Conservation (phyloP, 2,797 vertebrate species). For the Gymnocypris eckloni region DNA sequence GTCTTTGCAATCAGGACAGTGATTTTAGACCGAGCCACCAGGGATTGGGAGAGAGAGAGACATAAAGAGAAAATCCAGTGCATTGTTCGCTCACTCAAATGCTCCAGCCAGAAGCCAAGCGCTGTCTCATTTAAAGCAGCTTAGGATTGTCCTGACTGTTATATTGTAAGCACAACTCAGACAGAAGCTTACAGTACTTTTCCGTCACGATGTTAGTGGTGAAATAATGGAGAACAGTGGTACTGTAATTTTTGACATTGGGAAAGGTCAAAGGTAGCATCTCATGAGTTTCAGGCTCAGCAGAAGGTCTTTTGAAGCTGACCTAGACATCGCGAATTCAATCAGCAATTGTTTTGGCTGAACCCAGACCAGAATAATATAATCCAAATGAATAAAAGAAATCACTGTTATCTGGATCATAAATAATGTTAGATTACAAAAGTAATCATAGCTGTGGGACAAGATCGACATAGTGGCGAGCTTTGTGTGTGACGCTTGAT, state of each 20-base stretch:
- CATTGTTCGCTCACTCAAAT: conserved; percentile 26
- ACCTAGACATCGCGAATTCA: conserved; percentile 69
- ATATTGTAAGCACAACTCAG: conserved; percentile 28
- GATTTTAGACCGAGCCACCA: conserved; percentile 65
- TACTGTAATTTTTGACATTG: conserved; percentile 18
- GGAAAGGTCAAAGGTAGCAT: conserved; percentile 27
- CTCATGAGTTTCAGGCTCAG: conserved; percentile 23
- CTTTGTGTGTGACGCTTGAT: conserved; percentile 51
- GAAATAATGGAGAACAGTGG: conserved; percentile 11
- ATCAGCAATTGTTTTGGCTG: conserved; percentile 67
- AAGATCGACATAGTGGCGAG: conserved; percentile 65
- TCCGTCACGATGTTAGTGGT: neutral
- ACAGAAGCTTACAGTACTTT: conserved; percentile 25
- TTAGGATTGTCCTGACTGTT: conserved; percentile 35
- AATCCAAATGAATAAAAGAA: conserved; percentile 62
- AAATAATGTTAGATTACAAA: conserved; percentile 76
- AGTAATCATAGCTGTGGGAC: conserved; percentile 69
- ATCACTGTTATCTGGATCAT: conserved; percentile 73
- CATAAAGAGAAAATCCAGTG: conserved; percentile 14
- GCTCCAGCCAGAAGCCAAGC: conserved; percentile 22
- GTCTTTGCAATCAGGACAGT: conserved; percentile 76
- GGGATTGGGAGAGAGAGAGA: conserved; percentile 7
- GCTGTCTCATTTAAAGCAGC: conserved; percentile 39
- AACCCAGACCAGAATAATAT: conserved; percentile 68
- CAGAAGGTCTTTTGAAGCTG: conserved; percentile 47